Conservation (phyloP, 1,140 invertebrate species). For the Eriosoma lanigerum region DNA sequence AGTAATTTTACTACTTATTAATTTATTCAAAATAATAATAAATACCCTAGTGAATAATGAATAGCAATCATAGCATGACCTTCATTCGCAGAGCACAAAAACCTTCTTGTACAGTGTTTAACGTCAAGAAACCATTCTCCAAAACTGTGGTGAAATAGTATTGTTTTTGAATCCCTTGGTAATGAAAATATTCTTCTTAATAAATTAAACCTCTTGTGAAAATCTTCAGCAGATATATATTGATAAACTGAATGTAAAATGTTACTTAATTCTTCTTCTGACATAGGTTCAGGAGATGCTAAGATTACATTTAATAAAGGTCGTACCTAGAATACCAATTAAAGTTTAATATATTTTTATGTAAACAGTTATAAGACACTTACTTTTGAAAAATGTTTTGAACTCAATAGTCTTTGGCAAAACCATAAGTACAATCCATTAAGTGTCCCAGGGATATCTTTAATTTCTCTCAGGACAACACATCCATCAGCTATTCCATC, state of each 20-base stretch:
- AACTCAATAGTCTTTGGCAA: slow-evolving; percentile 87
- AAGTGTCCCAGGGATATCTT: slow-evolving; percentile 91
- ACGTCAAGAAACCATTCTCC: slow-evolving; percentile 93
- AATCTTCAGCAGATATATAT: slow-evolving; percentile 79
- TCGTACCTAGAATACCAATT: slow-evolving; percentile 61
- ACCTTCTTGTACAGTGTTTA: slow-evolving; percentile 94
- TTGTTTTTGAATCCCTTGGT: slow-evolving; percentile 63
- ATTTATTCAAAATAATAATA: slow-evolving; percentile 31
- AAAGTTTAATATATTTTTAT: background rate
- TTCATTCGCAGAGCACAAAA: slow-evolving; percentile 81
- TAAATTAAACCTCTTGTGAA: slow-evolving; percentile 77
- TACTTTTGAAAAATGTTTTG: slow-evolving; percentile 80
- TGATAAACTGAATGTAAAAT: slow-evolving; percentile 81
- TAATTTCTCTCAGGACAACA: slow-evolving; percentile 80
- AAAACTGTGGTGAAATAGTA: slow-evolving; percentile 88
- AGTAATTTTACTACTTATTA: background rate
- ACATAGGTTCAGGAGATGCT: slow-evolving; percentile 81
- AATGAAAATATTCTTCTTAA: slow-evolving; percentile 72
- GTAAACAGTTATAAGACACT: background rate
- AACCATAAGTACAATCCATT: slow-evolving; percentile 95
- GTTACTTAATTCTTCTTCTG: slow-evolving; percentile 75
- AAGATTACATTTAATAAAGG: slow-evolving; percentile 85
- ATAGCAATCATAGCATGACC: slow-evolving; percentile 88
- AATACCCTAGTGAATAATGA: slow-evolving; percentile 69
- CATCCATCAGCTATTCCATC: slow-evolving; percentile 92